Evolutionary conservation across 2,888 invertebrate species (phyloP), one percentile per base, ranked within the genome.

Genomic region (Emesis furor): DNA sequence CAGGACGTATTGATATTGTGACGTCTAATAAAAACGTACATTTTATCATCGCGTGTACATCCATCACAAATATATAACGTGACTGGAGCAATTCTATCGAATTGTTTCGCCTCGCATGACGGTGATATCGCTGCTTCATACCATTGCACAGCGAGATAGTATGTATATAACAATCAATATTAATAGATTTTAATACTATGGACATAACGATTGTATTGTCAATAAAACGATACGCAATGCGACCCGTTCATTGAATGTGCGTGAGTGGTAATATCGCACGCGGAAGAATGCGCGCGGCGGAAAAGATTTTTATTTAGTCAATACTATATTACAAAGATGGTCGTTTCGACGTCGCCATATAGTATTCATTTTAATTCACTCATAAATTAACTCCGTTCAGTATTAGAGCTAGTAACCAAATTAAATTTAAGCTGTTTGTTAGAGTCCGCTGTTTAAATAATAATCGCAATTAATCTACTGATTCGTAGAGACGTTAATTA

Each of bases 41-140:
- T 81, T 83, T 87, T 79, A 75, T 73, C 17, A 83, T 90, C 85
- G 90, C 89, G 90, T 90, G 90, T 78, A 86, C 88, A 89, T 89
- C 86, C 88, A 86, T 90, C 88, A n/a, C 51, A 87, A 81, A 85
- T 84, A 81, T 83, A 85, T 90, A 84, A 86, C 89, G 88, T 89
- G 89, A 88, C 89, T 89, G 77, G 83, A 84, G 79, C 81, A 86
- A 87, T 89, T 89, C 85, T 86, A 87, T 89, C 88, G 87, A 89
- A 88, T 86, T 85, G 81, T 84, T 82, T 86, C 81, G 86, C 84
- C 85, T 88, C 85, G 88, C 90, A 86, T 85, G 87, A 83, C 84
- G 85, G 89, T 84, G 89, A 89, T 89, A 88, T 88, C 90, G 87
- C 88, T 73, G 81, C 51, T 86, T 79, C 46, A 85, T 77, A 83